Base-by-base conservation (phyloP, 2,888 invertebrate species). In the Lochmaea capreae region DNA sequence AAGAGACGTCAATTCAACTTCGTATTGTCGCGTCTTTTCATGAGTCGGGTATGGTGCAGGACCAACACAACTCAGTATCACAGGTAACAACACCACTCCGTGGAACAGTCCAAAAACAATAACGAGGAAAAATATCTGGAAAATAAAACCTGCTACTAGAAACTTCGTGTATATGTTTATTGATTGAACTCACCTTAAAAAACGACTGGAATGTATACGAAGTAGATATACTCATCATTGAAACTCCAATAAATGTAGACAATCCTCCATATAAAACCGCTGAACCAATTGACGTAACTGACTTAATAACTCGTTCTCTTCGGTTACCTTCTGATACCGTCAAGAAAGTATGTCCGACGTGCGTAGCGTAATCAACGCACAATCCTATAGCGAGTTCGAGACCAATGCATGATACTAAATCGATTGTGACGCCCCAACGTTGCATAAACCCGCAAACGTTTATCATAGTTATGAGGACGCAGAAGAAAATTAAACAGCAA, bases 311-410 rank as follows among this genome's bases (percentile, higher is more conserved):
- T 77, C 94, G 88, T 16, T 90, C 89, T n/a, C 89, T 87, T 59
- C 88, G 88, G 43, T 88, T 84, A 0, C 90, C 90, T 58, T 89
- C 87, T 18, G 88, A 86, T 18, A 90, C 87, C 2, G 93, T 92
- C 80, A 95, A 89, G 85, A 95, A 95, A 3, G 93, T 93, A 83
- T 95, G 95, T 0, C 94, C 94, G 8, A 94, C 92, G 83, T 94
- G 94, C 3, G 94, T 93, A 0, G 95, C 94, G 81, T 95, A 95
- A 86, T 96, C 95, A 0, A 95, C 94, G 82, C 95, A 94, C 67
- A 96, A 88, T 66, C 95, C 95, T 75, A 95, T 93, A 3, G 94
- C 94, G 46, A 95, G 88, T 82, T 95, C 94, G 12, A 95, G 88
- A 42, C 93, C 94, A 71, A 95, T 94, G 83, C 95, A 94, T 68